Conservation (phyloP, 2,797 vertebrate species). For the Lutjanus argentimaculatus region DNA sequence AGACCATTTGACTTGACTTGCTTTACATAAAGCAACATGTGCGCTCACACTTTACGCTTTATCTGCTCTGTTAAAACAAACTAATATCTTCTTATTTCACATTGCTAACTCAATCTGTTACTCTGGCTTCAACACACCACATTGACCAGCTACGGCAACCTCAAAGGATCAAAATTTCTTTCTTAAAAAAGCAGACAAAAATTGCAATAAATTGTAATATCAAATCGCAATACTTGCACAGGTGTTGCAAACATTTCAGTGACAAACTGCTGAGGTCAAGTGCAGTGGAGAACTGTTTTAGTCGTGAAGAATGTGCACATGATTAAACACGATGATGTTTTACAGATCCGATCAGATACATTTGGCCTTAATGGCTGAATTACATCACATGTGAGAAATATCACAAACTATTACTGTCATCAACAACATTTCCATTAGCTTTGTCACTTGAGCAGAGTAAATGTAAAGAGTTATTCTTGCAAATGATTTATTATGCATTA, state of each 20-base stretch:
- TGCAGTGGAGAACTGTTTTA: not conserved
- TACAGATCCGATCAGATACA: not conserved
- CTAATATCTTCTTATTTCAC: too few species aligned
- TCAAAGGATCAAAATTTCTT: too few species aligned
- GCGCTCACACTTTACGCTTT: too few species aligned
- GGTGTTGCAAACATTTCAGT: constrained; percentile 10
- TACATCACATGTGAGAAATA: not conserved
- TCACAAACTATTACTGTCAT: not conserved
- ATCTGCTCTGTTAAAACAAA: too few species aligned
- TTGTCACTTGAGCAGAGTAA: constrained; percentile 7
- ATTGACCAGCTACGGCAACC: too few species aligned
- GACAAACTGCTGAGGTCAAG: constrained; percentile 20
- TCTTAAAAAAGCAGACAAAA: too few species aligned
- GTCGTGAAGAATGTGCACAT: constrained; percentile 3
- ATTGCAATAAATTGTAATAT: too few species aligned
- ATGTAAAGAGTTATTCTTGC: constrained; percentile 7
- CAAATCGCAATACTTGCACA: constrained; percentile 6
- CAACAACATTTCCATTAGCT: not conserved
- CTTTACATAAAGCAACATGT: too few species aligned
- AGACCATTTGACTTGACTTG: too few species aligned
- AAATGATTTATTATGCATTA: constrained; percentile 2
- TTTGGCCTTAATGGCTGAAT: not conserved
- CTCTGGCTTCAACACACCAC: too few species aligned
- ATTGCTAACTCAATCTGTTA: too few species aligned
- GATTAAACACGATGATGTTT: constrained; percentile 6